Percentiles rank a stretch among this genome's conserved stretches.
These are phyloP conservation scores for Bradynema listronoti DNA, from an alignment of 1,140 invertebrate genomes.

Conservation along the genomic window DNA sequence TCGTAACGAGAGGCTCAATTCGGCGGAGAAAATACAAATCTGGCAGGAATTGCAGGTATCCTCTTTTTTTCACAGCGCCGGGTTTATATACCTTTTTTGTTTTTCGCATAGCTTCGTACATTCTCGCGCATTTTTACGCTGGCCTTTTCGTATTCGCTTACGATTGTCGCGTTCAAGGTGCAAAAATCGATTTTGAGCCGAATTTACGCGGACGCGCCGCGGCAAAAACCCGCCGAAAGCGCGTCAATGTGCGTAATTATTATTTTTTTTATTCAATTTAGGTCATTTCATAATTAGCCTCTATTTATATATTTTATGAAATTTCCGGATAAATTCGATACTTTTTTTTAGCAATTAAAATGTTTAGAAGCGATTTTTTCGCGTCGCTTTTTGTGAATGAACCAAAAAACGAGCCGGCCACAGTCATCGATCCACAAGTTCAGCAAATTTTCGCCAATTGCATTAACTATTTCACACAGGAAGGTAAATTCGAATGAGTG, in stretches of 20 bases:
- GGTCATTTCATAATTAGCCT: too few species aligned
- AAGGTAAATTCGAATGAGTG: too few species aligned
- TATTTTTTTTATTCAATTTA: too few species aligned
- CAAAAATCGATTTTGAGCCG: constrained; percentile 47
- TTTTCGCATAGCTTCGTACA: constrained; percentile 34
- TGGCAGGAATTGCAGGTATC: constrained; percentile 37
- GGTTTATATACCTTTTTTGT: not conserved
- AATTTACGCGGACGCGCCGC: too few species aligned
- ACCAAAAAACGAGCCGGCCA: constrained; percentile 9
- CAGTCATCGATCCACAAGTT: constrained; percentile 19
- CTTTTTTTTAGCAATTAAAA: not conserved
- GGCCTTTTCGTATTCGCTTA: constrained; percentile 35
- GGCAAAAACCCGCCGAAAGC: too few species aligned
- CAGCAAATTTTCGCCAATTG: constrained; percentile 47
- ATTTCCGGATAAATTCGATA: constrained; percentile 7
- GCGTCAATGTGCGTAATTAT: too few species aligned
- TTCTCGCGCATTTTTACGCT: constrained; percentile 36
- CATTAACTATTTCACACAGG: constrained; percentile 38
- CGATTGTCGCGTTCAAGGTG: constrained; percentile 39
- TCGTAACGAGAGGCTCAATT: constrained; percentile 10
- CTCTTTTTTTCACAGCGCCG: not conserved
- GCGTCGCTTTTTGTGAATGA: constrained; percentile 23
- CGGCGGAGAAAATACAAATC: constrained; percentile 28
- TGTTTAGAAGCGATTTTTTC: constrained; percentile 23
- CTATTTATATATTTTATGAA: not conserved